phyloP scores from a whole-genome alignment of 2,113 vertebrate species.

The Notothenia coriiceps region DNA sequence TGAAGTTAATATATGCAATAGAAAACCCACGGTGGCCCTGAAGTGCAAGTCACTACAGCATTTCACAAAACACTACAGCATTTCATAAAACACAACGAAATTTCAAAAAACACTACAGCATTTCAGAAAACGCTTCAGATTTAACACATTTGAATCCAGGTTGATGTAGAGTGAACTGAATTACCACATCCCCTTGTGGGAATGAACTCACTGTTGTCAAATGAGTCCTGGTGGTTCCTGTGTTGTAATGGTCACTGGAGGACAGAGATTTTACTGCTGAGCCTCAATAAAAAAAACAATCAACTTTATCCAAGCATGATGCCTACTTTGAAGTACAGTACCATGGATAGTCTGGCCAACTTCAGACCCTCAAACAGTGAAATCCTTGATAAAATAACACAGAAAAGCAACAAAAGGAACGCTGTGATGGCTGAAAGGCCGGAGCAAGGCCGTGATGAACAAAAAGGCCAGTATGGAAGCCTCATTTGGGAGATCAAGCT shows the following conservation, averaged over 20 bases:
- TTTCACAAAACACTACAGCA: too few relatives aligned
- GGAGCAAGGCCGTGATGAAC: constrained; percentile 55
- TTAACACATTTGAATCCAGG: constrained; percentile 5
- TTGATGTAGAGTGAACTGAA: constrained; percentile 21
- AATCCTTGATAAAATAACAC: constrained; percentile 58
- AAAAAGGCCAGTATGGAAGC: constrained; percentile 68
- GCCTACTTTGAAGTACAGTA: not conserved
- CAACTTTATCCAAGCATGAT: constrained; percentile 9
- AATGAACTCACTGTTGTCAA: constrained; percentile 18
- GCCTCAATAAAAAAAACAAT: not conserved
- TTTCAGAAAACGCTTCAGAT: too few relatives aligned
- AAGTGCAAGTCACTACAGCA: too few relatives aligned
- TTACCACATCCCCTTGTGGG: constrained; percentile 12
- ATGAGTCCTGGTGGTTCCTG: not conserved
- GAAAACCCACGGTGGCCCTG: not conserved
- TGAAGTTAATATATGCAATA: not conserved
- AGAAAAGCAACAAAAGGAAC: constrained; percentile 53
- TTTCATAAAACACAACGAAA: too few relatives aligned
- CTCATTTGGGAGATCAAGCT: constrained; percentile 63
- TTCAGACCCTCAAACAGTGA: constrained; percentile 40
- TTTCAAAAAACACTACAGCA: too few relatives aligned
- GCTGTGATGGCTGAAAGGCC: constrained; percentile 39
- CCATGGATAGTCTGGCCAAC: not conserved
- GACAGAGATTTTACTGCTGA: constrained; percentile 3
- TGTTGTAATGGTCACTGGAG: constrained; percentile 11